Evolutionary conservation across 2,113 vertebrate species (phyloP).

Genomic region (Syngnathus typhle): DNA sequence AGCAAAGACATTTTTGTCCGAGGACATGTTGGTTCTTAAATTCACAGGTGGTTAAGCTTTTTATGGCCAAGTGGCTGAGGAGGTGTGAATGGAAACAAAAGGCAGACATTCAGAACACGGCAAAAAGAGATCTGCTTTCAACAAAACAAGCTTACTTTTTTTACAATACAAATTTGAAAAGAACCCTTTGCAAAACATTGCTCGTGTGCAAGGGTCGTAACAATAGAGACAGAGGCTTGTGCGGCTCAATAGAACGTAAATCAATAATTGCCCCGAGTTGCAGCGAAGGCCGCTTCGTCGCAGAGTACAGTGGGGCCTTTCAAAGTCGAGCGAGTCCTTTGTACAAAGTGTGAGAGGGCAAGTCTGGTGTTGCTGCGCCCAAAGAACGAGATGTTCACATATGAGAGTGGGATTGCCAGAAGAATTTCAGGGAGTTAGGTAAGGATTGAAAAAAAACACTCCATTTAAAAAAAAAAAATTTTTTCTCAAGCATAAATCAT

Average conservation of each 20-base stretch:
- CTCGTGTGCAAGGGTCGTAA: constrained; percentile 14
- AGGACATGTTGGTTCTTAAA: not conserved
- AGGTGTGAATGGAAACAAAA: constrained; percentile 1
- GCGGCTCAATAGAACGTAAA: constrained; percentile 46
- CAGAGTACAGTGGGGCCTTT: constrained; percentile 44
- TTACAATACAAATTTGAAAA: not conserved
- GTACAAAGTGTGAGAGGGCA: constrained; percentile 33
- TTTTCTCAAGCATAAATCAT: too few species aligned
- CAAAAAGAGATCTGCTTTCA: not conserved
- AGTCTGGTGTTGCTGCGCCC: not conserved
- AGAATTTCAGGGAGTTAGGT: not conserved
- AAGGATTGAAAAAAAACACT: not conserved
- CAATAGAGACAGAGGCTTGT: constrained; percentile 19
- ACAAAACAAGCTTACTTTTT: not conserved
- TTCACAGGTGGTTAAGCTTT: not conserved
- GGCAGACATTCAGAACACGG: not conserved
- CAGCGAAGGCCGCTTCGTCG: constrained; percentile 35
- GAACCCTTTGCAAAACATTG: not conserved
- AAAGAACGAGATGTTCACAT: not conserved
- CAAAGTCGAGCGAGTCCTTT: constrained; percentile 38
- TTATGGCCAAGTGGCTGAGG: not conserved
- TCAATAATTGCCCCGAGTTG: constrained; percentile 57
- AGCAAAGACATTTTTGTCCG: not conserved
- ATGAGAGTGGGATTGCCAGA: not conserved
- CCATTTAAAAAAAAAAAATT: not conserved